Conservation (phyloP, 2,888 invertebrate species). For the Drosophila anomalata region DNA sequence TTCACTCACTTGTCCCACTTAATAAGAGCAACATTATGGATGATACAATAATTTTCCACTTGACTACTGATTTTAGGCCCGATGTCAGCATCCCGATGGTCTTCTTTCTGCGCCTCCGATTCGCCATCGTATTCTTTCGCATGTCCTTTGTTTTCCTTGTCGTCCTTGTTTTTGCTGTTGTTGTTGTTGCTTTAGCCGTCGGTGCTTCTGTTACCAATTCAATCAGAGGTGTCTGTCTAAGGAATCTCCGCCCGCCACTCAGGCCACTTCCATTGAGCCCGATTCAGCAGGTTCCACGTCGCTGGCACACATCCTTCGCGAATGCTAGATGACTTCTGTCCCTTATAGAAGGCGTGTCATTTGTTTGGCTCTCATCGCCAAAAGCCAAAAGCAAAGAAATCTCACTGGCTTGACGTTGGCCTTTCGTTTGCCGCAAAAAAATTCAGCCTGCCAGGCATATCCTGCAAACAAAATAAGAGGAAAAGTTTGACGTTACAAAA, state of each 20-base stretch:
- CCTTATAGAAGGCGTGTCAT: constrained; percentile 32
- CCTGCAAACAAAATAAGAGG: constrained; percentile 24
- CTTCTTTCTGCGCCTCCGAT: constrained; percentile 71
- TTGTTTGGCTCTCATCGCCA: constrained; percentile 41
- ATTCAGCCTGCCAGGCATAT: constrained; percentile 29
- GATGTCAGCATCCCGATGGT: constrained; percentile 69
- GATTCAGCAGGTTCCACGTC: constrained; percentile 5
- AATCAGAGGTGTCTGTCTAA: constrained; percentile 36
- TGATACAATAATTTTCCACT: constrained; percentile 83
- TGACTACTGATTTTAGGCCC: constrained; percentile 78
- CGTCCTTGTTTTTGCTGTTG: constrained; percentile 2
- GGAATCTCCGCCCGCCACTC: constrained; percentile 34
- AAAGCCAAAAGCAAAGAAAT: constrained; percentile 17
- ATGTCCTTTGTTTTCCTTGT: constrained; percentile 42
- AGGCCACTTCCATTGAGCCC: background rate
- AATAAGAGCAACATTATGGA: constrained; percentile 82
- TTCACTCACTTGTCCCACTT: constrained; percentile 81
- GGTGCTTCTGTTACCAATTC: constrained; percentile 12
- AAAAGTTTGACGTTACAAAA: constrained; percentile 27
- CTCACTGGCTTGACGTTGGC: constrained; percentile 19
- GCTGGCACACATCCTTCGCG: constrained; percentile 35
- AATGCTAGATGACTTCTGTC: constrained; percentile 19
- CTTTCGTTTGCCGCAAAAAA: constrained; percentile 6
- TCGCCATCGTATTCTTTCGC: constrained; percentile 48
- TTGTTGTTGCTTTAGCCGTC: background rate